Conservation (phyloP, 2,888 invertebrate genomes). For the Polia nebulosa region DNA sequence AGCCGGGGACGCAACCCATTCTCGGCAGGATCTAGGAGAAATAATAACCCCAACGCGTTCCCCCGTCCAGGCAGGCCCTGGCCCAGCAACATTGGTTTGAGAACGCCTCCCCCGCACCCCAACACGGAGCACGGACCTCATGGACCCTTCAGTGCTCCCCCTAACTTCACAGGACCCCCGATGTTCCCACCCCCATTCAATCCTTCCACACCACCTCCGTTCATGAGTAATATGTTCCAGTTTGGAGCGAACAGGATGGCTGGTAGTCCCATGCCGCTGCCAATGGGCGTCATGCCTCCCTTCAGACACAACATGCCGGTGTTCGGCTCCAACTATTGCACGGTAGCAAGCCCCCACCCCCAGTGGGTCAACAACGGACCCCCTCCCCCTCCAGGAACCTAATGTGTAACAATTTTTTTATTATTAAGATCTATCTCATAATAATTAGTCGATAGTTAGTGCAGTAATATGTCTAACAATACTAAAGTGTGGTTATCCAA, state of each 20-base stretch:
- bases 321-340: constrained; percentile 78
- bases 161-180: constrained; percentile 70
- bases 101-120: constrained; percentile 78
- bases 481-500: constrained; percentile 89
- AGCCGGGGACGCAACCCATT: constrained; percentile 82
- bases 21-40: constrained; percentile 73
- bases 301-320: constrained; percentile 75
- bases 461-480: constrained; percentile 79
- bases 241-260: constrained; percentile 77
- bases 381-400: constrained; percentile 86
- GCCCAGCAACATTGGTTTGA: constrained; percentile 67
- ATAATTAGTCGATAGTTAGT: constrained; percentile 76
- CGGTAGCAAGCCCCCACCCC: constrained; percentile 72
- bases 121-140: constrained; percentile 56
- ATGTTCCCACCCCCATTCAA: constrained; percentile 75
- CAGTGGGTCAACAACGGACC: constrained; percentile 81
- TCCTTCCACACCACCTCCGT: constrained; percentile 67
- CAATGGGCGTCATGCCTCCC: constrained; percentile 64
- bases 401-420: constrained; percentile 66
- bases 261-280: constrained; percentile 68
- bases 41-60: constrained; percentile 73
- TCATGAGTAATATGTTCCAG: constrained; percentile 73
- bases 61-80: constrained; percentile 75
- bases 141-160: constrained; percentile 70
- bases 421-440: constrained; percentile 67